Evolutionary conservation across 2,888 invertebrate species (phyloP).

Genomic region (Agrilus cyanescens): DNA sequence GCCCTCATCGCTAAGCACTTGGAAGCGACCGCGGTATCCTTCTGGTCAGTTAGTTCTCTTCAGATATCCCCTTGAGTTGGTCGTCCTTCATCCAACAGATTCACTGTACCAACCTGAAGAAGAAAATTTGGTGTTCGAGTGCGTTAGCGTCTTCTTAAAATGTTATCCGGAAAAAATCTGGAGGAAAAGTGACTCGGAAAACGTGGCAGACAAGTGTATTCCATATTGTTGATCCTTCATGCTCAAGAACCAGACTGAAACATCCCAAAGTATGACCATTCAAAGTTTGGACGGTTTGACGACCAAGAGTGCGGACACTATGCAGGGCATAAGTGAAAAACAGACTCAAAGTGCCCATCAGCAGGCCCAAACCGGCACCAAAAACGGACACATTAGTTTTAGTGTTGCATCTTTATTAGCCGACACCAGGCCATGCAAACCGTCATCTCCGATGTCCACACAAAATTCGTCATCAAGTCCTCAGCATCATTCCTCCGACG

Average conservation of each 20-base stretch:
- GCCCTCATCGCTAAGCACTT: no score
- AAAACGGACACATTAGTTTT: slow-evolving; percentile 64
- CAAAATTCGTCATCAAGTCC: slow-evolving; percentile 32
- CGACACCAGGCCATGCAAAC: slow-evolving; percentile 54
- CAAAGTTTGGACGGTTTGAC: slow-evolving; percentile 39
- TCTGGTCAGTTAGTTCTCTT: no score
- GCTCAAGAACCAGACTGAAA: slow-evolving; percentile 48
- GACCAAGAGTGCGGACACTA: slow-evolving; percentile 30
- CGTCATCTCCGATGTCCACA: slow-evolving; percentile 40
- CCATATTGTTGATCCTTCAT: slow-evolving; percentile 34
- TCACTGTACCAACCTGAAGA: no score
- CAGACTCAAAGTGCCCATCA: slow-evolving; percentile 14
- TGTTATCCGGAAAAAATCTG: slow-evolving; percentile 2
- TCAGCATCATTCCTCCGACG: slow-evolving; percentile 41
- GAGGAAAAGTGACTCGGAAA: no score
- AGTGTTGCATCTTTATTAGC: slow-evolving; percentile 80
- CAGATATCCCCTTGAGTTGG: no score
- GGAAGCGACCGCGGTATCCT: no score
- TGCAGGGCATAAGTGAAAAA: slow-evolving; percentile 22
- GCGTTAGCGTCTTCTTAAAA: slow-evolving; percentile 1
- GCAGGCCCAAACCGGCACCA: slow-evolving; percentile 29
- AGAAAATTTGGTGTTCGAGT: background rate
- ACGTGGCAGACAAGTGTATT: no score
- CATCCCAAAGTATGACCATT: slow-evolving; percentile 54
- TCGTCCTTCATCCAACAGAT: no score